phyloP scores from a whole-genome alignment of 2,888 invertebrate genomes.

The Drepana falcataria region DNA sequence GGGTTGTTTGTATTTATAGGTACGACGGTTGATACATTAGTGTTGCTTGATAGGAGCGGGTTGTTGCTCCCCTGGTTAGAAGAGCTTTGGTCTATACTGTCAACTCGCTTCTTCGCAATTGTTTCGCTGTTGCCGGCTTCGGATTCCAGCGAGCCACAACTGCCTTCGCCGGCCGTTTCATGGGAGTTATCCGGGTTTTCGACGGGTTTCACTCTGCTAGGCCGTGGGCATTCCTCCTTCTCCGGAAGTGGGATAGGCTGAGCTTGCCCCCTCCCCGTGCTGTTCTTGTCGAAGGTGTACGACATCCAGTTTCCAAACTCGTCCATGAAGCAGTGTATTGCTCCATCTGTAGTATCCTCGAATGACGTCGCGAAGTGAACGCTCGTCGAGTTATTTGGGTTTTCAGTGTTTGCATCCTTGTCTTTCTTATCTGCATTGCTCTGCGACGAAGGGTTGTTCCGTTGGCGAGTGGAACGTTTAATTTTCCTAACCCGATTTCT shows the following conservation, averaged over 20 bases:
- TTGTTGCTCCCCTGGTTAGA: conserved; percentile 76
- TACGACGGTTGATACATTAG: conserved; percentile 64
- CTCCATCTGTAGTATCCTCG: conserved; percentile 90
- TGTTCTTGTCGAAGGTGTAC: conserved; percentile 88
- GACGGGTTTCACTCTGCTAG: conserved; percentile 44
- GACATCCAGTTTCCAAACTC: conserved; percentile 93
- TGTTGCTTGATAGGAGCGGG: conserved; percentile 66
- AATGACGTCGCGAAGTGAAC: conserved; percentile 87
- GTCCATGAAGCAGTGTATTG: conserved; percentile 91
- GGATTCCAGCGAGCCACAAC: conserved; percentile 70
- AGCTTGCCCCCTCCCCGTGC: conserved; percentile 72
- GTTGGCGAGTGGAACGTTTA: conserved; percentile 75
- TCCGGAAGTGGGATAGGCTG: conserved; percentile 58
- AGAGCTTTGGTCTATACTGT: conserved; percentile 68
- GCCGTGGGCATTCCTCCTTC: conserved; percentile 47
- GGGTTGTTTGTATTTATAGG: conserved; percentile 63
- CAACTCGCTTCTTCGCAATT: conserved; percentile 58
- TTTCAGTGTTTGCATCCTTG: conserved; percentile 41
- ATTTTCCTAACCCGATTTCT: conserved; percentile 75
- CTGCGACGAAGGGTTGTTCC: conserved; percentile 55
- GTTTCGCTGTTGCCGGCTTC: conserved; percentile 63
- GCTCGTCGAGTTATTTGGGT: conserved; percentile 43
- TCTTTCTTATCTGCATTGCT: conserved; percentile 52
- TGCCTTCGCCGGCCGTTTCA: conserved; percentile 67
- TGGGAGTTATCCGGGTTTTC: conserved; percentile 59